Conservation (phyloP, 2,113 vertebrate species). For the Mormyrus iriodes region DNA sequence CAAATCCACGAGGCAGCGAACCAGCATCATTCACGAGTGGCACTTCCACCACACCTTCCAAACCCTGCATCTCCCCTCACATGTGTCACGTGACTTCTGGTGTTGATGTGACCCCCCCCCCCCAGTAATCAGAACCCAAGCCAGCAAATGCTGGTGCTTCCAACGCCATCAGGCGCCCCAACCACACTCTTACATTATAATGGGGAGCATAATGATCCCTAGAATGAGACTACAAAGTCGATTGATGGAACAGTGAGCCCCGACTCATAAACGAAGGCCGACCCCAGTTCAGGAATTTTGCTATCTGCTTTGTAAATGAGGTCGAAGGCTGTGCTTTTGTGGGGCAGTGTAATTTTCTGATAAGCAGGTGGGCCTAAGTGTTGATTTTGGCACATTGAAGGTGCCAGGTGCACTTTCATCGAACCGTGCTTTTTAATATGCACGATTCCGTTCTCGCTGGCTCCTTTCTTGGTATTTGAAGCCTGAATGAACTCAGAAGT, state of each 20-base stretch:
- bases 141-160: background rate
- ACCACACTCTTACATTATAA: background rate
- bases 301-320: background rate
- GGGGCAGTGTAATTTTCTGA: constrained; percentile 12
- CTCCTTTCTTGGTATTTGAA: constrained; percentile 2
- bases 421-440: constrained; percentile 9
- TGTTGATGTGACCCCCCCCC: background rate
- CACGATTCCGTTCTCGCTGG: background rate
- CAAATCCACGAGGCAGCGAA: background rate
- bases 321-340: background rate
- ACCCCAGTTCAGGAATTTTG: background rate
- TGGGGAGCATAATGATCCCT: background rate
- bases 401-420: constrained; percentile 9
- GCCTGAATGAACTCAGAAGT: background rate
- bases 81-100: background rate
- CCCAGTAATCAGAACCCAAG: background rate
- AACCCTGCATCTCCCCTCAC: background rate
- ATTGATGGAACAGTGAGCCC: background rate
- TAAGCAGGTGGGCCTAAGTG: constrained; percentile 17
- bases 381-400: constrained; percentile 13
- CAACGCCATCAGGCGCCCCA: background rate
- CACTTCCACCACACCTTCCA: background rate
- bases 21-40: background rate
- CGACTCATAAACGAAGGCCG: background rate
- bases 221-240: background rate